Evolutionary conservation across 2,113 vertebrate species (phyloP).

Genomic region (Pao palembangensis): DNA sequence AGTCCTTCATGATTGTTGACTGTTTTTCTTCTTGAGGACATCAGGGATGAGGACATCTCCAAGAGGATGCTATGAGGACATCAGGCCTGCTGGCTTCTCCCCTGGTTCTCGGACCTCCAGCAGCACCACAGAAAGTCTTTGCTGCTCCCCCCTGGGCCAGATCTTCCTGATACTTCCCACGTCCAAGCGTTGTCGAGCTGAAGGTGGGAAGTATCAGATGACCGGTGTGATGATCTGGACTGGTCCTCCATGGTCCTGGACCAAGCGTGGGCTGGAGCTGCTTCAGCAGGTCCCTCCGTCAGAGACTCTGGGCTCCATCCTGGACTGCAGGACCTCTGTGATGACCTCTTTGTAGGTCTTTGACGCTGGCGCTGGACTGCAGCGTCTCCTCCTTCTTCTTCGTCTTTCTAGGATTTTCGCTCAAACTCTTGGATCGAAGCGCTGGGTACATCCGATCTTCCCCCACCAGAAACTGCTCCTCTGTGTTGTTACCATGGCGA

Average conservation of each 20-base stretch:
- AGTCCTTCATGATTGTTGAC: too few relatives aligned
- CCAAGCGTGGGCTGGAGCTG: not conserved
- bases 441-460: slow-evolving; percentile 54
- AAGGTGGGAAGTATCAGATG: too few relatives aligned
- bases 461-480: slow-evolving; percentile 19
- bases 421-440: slow-evolving; percentile 66
- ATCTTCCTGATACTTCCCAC: too few relatives aligned
- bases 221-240: too few relatives aligned
- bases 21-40: too few relatives aligned
- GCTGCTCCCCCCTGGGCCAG: too few relatives aligned
- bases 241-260: not conserved
- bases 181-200: too few relatives aligned
- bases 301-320: slow-evolving; percentile 5
- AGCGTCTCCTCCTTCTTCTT: slow-evolving; percentile 65
- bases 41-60: too few relatives aligned
- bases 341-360: slow-evolving; percentile 72
- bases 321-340: not conserved
- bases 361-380: slow-evolving; percentile 76
- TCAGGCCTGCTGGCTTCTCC: too few relatives aligned
- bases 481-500: not conserved
- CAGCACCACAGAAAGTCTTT: too few relatives aligned
- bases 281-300: not conserved
- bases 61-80: too few relatives aligned
- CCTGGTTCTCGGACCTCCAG: too few relatives aligned
- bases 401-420: slow-evolving; percentile 54